A percentile compares a stretch with the other conserved stretches of the same genome.
These are phyloP conservation scores for Embidobia sp. DNA, from an alignment of 2,888 invertebrate species.

Conservation along the genomic window DNA sequence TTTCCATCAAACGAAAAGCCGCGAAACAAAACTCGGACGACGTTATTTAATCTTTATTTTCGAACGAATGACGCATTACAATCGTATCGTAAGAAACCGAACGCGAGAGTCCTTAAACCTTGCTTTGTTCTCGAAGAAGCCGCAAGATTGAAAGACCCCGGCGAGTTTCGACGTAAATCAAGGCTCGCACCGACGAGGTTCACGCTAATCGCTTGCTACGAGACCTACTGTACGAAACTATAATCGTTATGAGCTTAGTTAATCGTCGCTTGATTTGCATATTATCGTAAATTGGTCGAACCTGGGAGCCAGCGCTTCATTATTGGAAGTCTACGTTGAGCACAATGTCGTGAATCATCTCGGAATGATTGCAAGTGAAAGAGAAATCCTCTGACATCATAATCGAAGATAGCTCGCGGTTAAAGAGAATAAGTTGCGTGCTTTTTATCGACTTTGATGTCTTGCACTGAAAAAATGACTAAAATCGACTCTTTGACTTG, in stretches of 20 bases:
- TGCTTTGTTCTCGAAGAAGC: constrained; percentile 20
- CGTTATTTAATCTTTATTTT: constrained; percentile 34
- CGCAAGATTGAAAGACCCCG: constrained; percentile 2
- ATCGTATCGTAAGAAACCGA: constrained; percentile 23
- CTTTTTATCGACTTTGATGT: not conserved
- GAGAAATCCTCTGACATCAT: constrained; percentile 50
- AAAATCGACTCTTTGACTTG: too few species aligned
- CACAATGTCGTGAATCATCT: constrained; percentile 43
- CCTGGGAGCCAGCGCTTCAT: constrained; percentile 17
- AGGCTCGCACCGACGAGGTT: not conserved
- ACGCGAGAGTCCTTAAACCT: constrained; percentile 16
- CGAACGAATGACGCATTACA: constrained; percentile 37
- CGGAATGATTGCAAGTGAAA: constrained; percentile 32
- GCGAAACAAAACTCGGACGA: constrained; percentile 12
- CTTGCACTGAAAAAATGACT: too few species aligned
- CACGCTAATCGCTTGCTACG: constrained; percentile 26
- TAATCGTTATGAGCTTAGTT: constrained; percentile 47
- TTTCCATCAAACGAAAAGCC: constrained; percentile 14
- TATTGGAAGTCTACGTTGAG: constrained; percentile 49
- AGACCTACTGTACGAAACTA: constrained; percentile 49
- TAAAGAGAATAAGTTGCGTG: not conserved
- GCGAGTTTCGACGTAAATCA: too few species aligned
- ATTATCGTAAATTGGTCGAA: constrained; percentile 38
- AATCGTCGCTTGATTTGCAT: constrained; percentile 48
- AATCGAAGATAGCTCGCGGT: constrained; percentile 36